Evolutionary conservation across 2,888 invertebrate species (phyloP).

Genomic region (Dasysyrphus albostriatus): DNA sequence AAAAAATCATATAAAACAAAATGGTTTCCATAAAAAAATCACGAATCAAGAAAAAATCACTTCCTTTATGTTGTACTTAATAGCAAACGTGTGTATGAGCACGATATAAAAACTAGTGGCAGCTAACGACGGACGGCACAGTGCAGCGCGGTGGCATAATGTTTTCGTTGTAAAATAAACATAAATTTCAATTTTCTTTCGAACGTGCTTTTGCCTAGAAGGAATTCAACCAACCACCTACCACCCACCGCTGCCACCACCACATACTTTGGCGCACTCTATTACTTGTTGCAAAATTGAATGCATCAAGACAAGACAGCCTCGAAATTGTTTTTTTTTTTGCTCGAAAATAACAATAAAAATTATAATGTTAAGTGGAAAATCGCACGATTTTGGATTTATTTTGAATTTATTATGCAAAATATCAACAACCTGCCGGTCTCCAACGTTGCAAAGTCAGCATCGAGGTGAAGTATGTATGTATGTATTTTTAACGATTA

Average conservation of each 20-base stretch:
- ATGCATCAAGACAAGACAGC: slow-evolving; percentile 12
- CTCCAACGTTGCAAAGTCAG: not conserved
- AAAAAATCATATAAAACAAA: not conserved
- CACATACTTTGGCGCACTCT: not conserved
- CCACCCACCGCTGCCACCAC: not conserved
- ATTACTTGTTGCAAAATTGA: slow-evolving; percentile 1
- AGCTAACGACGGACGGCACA: not conserved
- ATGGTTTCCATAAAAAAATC: slow-evolving; percentile 42
- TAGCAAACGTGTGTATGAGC: slow-evolving; percentile 46
- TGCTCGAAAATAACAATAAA: not conserved
- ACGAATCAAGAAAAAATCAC: slow-evolving; percentile 55
- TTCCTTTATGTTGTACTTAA: slow-evolving; percentile 40
- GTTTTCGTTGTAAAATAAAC: slow-evolving; percentile 20
- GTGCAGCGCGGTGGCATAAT: not conserved
- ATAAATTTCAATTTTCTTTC: slow-evolving; percentile 63
- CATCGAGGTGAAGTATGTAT: not conserved
- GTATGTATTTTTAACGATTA: not conserved
- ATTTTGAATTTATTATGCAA: slow-evolving; percentile 43
- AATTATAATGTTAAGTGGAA: slow-evolving; percentile 51
- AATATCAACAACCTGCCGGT: slow-evolving; percentile 27
- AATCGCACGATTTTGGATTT: slow-evolving; percentile 64
- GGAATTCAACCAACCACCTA: slow-evolving; percentile 27
- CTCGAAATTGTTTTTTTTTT: not conserved
- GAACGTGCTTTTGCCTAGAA: slow-evolving; percentile 55
- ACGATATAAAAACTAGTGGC: slow-evolving; percentile 10